These are phyloP conservation scores for Sylvia atricapilla DNA, from an alignment of 2,113 vertebrate species.

Conservation along the genomic window DNA sequence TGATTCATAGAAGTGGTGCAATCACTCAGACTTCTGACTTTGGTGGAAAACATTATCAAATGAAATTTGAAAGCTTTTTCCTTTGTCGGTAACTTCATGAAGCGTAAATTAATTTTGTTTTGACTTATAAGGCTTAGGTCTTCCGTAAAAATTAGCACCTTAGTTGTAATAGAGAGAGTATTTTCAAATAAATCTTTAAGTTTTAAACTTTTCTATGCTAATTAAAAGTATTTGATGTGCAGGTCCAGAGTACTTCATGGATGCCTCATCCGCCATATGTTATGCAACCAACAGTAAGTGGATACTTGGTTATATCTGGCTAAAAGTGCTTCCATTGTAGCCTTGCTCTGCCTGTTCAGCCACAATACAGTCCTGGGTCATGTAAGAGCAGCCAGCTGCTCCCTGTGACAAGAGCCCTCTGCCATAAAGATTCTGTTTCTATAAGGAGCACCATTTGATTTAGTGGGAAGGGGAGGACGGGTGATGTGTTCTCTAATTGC, in stretches of 20 bases:
- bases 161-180: neutral
- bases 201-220: conserved; percentile 69
- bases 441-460: neutral
- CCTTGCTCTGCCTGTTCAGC: neutral
- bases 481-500: neutral
- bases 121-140: neutral
- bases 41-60: neutral
- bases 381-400: neutral
- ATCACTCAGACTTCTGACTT: neutral
- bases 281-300: conserved; percentile 99
- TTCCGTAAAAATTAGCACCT: neutral
- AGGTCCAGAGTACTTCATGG: conserved; percentile 99
- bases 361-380: neutral
- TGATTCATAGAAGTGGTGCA: neutral
- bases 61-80: neutral
- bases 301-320: conserved; percentile 62
- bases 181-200: neutral
- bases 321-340: conserved; percentile 11
- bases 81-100: neutral
- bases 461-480: neutral
- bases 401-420: neutral
- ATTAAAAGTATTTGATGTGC: conserved; percentile 73
- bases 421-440: neutral
- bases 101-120: neutral
- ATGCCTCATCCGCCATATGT: conserved; percentile 99